A percentile compares a stretch with the other conserved stretches of the same genome.
phyloP scores from a whole-genome alignment of 2,888 invertebrate species.

The Drosophila kambysellisi region DNA sequence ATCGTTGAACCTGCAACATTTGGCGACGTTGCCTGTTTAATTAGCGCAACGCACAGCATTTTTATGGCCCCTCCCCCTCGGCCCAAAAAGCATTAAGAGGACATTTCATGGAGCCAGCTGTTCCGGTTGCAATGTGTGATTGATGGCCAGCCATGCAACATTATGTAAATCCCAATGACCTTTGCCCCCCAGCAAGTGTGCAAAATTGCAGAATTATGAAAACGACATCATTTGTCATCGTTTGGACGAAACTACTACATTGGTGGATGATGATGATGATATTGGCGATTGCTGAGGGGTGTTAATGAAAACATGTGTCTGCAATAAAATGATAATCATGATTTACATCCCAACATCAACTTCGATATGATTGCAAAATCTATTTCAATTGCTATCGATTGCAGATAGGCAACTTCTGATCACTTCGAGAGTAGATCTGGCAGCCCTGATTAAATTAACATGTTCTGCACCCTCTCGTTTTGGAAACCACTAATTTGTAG shows the following conservation, averaged over 20 bases:
- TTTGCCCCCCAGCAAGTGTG: slow-evolving; percentile 71
- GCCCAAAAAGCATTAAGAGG: slow-evolving; percentile 16
- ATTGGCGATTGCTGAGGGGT: neutral
- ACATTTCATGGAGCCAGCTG: slow-evolving; percentile 44
- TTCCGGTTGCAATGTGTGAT: slow-evolving; percentile 55
- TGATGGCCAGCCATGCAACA: slow-evolving; percentile 52
- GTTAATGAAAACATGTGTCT: slow-evolving; percentile 81
- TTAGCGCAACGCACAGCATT: slow-evolving; percentile 62
- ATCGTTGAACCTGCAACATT: slow-evolving; percentile 51
- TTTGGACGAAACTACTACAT: slow-evolving; percentile 12
- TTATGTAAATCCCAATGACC: slow-evolving; percentile 75
- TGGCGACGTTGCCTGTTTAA: slow-evolving; percentile 49
- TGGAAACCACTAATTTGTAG: slow-evolving; percentile 83
- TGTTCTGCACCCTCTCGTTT: neutral
- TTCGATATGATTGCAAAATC: slow-evolving; percentile 37
- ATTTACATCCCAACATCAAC: slow-evolving; percentile 77
- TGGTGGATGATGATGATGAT: slow-evolving; percentile 22
- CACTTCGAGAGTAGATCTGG: neutral
- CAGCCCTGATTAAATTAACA: slow-evolving; percentile 44
- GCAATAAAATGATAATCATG: slow-evolving; percentile 84
- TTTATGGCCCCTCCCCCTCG: slow-evolving; percentile 29
- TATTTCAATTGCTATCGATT: slow-evolving; percentile 51
- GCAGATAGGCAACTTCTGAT: neutral
- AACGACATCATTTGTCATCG: slow-evolving; percentile 71
- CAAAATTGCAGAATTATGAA: slow-evolving; percentile 77